phyloP scores from a whole-genome alignment of 2,888 invertebrate species.

The Sympetrum striolatum region DNA sequence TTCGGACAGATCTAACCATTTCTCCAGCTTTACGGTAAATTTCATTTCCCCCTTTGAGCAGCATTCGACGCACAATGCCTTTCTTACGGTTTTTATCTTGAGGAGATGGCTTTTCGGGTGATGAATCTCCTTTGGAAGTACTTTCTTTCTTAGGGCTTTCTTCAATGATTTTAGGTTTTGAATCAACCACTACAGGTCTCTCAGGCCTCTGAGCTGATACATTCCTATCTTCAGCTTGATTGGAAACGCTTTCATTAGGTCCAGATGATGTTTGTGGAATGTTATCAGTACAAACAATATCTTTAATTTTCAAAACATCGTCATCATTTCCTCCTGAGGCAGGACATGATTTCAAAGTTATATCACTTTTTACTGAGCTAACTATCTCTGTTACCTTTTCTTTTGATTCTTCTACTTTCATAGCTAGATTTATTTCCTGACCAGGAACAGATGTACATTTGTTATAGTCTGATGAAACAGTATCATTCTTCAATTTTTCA shows the following conservation, averaged over 20 bases:
- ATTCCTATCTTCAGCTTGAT: background rate
- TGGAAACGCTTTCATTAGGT: background rate
- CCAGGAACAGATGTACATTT: background rate
- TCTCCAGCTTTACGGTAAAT: constrained; percentile 19
- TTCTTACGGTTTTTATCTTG: constrained; percentile 13
- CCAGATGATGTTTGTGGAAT: too few relatives aligned
- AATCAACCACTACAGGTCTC: background rate
- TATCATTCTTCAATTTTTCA: background rate
- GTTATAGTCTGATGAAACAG: background rate
- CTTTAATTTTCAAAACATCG: too few relatives aligned
- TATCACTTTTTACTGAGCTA: background rate
- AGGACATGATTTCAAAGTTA: background rate
- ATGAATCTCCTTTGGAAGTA: background rate
- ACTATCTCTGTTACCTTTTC: background rate
- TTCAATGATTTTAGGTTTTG: background rate
- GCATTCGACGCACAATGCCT: constrained; percentile 5
- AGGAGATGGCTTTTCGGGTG: background rate
- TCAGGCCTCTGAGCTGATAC: background rate
- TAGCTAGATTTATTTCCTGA: background rate
- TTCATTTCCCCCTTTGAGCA: constrained; percentile 21
- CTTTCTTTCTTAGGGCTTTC: background rate
- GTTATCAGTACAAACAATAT: too few relatives aligned
- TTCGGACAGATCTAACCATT: constrained; percentile 11
- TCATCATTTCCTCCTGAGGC: too few relatives aligned
- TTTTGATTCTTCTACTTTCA: background rate